phyloP scores from a whole-genome alignment of 2,888 invertebrate species.

The Philonicus albiceps region DNA sequence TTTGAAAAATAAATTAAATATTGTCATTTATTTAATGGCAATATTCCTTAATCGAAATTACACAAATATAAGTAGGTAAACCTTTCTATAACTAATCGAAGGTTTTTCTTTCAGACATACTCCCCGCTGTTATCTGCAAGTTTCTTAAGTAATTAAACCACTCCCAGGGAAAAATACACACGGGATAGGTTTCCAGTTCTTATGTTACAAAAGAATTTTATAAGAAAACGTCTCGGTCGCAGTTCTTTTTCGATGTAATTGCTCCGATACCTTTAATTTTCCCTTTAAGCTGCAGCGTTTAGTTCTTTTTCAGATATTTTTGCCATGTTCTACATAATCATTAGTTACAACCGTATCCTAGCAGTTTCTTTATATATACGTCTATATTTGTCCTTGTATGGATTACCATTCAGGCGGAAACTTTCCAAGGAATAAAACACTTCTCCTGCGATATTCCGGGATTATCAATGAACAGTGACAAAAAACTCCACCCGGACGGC shows the following conservation, averaged over 20 bases:
- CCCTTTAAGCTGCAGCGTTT: not conserved
- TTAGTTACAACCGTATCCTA: slow-evolving; percentile 6
- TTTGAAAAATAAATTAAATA: no score
- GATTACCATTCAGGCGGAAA: slow-evolving; percentile 37
- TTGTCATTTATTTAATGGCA: no score
- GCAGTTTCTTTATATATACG: not conserved
- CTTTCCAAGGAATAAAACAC: slow-evolving; percentile 37
- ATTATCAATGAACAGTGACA: slow-evolving; percentile 37
- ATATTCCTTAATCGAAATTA: not conserved
- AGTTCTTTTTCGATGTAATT: slow-evolving; percentile 15
- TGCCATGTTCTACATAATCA: slow-evolving; percentile 18
- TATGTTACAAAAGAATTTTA: not conserved
- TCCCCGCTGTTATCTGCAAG: not conserved
- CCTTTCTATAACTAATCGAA: not conserved
- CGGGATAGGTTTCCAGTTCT: not conserved
- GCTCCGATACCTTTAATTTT: slow-evolving; percentile 4
- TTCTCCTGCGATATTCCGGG: slow-evolving; percentile 9
- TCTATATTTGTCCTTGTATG: slow-evolving; percentile 7
- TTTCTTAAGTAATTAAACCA: not conserved
- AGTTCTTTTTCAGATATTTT: not conserved
- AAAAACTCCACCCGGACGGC: not conserved
- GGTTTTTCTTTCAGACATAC: not conserved
- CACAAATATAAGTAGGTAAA: not conserved
- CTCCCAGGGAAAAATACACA: not conserved
- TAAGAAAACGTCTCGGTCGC: not conserved